Conservation (phyloP, 2,797 vertebrate genomes). For the Falco cherrug region DNA sequence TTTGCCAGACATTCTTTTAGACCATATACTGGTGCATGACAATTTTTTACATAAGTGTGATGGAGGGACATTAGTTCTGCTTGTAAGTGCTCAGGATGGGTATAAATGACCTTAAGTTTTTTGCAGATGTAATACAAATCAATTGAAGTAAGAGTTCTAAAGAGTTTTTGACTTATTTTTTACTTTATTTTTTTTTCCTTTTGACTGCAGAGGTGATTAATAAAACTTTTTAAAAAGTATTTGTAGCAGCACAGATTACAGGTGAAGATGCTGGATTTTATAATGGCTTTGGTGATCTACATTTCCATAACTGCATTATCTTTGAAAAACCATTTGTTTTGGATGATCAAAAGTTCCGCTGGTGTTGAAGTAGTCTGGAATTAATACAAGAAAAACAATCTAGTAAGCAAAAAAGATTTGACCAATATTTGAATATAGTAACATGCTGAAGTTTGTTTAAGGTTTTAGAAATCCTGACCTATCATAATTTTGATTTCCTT, state of each 20-base stretch:
- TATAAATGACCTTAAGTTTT: not conserved
- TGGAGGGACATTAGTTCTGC: not conserved
- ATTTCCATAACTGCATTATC: not conserved
- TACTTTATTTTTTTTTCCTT: too few relatives aligned
- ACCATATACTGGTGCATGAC: accelerated
- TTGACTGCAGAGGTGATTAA: not conserved
- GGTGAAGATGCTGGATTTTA: not conserved
- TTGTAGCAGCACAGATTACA: not conserved
- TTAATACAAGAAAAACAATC: not conserved
- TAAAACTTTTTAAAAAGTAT: not conserved
- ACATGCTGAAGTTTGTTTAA: not conserved
- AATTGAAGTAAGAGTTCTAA: too few relatives aligned
- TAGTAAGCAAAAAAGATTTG: not conserved
- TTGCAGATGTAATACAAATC: not conserved
- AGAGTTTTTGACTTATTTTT: too few relatives aligned
- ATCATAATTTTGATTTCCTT: not conserved
- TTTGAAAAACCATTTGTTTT: not conserved
- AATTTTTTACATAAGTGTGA: not conserved
- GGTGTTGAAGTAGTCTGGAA: not conserved
- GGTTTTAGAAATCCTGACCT: not conserved
- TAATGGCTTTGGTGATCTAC: not conserved
- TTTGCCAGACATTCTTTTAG: not conserved
- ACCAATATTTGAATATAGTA: not conserved
- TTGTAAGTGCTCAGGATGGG: not conserved
- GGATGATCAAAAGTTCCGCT: not conserved